Percentiles rank a stretch among this genome's conserved stretches.
These are phyloP conservation scores for Aegypius monachus DNA, from an alignment of 2,113 vertebrate species.

Conservation along the genomic window DNA sequence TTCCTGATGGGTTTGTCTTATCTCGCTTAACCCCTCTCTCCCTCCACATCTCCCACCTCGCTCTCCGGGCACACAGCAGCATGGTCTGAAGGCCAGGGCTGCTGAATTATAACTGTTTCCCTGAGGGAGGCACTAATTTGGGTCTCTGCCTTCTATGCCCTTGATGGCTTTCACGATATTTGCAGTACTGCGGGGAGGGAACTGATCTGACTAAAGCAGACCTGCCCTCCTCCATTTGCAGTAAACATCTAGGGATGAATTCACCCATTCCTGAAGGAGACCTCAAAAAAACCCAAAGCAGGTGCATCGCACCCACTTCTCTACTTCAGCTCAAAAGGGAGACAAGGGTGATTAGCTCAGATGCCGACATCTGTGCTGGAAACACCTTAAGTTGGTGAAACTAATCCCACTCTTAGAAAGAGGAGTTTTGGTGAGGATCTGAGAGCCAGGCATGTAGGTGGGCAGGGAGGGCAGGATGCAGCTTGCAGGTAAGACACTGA, in stretches of 20 bases:
- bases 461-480: slow-evolving; percentile 49
- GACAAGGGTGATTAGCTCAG: background rate
- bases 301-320: background rate
- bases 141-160: background rate
- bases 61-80: background rate
- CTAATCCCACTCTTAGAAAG: background rate
- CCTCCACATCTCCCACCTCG: background rate
- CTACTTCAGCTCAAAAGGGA: background rate
- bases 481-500: background rate
- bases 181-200: background rate
- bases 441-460: slow-evolving; percentile 22
- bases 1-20: background rate
- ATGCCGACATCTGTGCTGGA: background rate
- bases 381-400: slow-evolving; percentile 15
- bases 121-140: background rate
- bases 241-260: background rate
- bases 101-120: background rate
- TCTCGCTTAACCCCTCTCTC: background rate
- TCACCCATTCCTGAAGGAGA: background rate
- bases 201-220: background rate
- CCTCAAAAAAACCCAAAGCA: background rate
- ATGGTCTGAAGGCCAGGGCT: background rate
- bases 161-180: background rate
- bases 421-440: slow-evolving; percentile 30
- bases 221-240: background rate